Percentiles rank a stretch among this genome's conserved stretches.
These are phyloP conservation scores for Tridacna crocea DNA, from an alignment of 2,888 invertebrate species.

Conservation along the genomic window DNA sequence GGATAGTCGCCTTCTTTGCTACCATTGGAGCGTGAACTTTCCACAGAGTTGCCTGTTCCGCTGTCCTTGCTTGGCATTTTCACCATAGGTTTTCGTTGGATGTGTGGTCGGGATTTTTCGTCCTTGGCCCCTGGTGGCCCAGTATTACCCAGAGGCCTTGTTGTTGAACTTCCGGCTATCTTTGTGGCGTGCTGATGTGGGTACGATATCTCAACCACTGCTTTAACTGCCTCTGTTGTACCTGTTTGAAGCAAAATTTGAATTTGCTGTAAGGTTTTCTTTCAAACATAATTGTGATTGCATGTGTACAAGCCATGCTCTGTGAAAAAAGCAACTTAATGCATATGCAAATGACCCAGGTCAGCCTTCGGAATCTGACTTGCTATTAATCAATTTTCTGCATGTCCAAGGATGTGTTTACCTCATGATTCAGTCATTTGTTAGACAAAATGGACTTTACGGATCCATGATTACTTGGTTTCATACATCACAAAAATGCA, in stretches of 20 bases:
- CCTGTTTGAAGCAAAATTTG: constrained; percentile 21
- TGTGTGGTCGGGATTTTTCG: constrained; percentile 29
- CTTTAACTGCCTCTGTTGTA: constrained; percentile 36
- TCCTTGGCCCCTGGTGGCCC: constrained; percentile 30
- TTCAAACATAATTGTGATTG: no score
- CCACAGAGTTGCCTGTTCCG: constrained; percentile 69
- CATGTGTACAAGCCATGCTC: no score
- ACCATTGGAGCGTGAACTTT: constrained; percentile 70
- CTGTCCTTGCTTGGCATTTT: constrained; percentile 76
- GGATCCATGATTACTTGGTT: no score
- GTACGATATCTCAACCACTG: constrained; percentile 47
- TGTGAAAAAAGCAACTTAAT: no score
- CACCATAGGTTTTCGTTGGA: constrained; percentile 71
- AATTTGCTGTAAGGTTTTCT: no score
- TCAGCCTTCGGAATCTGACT: background rate
- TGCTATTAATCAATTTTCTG: background rate
- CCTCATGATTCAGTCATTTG: no score
- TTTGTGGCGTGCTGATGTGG: constrained; percentile 39
- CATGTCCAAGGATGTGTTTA: background rate
- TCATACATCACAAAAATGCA: no score
- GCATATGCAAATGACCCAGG: background rate
- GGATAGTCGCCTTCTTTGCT: constrained; percentile 63
- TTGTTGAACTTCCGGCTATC: constrained; percentile 46
- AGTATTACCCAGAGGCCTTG: constrained; percentile 56
- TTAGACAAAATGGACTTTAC: no score